phyloP scores from a whole-genome alignment of 1,140 invertebrate species.

The Drosophila arawakana region DNA sequence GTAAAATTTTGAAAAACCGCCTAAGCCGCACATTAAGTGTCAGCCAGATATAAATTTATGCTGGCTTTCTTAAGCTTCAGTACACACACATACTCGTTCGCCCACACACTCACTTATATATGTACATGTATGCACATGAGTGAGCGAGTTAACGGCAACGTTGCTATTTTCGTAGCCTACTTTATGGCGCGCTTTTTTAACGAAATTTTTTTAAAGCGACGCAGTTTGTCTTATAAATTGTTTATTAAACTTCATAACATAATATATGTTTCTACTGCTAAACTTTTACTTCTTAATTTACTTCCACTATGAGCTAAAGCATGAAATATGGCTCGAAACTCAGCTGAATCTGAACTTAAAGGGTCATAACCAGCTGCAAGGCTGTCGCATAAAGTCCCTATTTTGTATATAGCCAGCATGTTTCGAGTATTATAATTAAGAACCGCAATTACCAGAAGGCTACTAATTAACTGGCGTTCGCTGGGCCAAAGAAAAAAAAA shows the following conservation, averaged over 20 bases:
- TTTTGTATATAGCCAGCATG: constrained; percentile 11
- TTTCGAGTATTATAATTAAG: constrained; percentile 45
- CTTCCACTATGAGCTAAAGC: background rate
- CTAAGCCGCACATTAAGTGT: constrained; percentile 73
- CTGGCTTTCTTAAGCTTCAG: constrained; percentile 3
- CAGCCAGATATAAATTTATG: constrained; percentile 54
- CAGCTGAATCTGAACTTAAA: background rate
- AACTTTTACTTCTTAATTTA: background rate
- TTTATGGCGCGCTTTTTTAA: constrained; percentile 30
- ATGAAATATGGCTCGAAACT: background rate
- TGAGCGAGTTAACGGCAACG: constrained; percentile 22
- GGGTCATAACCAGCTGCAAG: background rate
- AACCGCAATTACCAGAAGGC: constrained; percentile 37
- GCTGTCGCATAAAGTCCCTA: background rate
- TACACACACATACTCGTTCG: background rate
- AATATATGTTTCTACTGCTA: too few relatives aligned
- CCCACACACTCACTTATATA: constrained; percentile 10
- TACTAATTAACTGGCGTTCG: constrained; percentile 59
- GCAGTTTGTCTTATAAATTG: constrained; percentile 14
- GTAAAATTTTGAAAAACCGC: constrained; percentile 62
- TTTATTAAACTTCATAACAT: constrained; percentile 2
- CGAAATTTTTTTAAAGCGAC: constrained; percentile 41
- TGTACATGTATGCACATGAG: constrained; percentile 22
- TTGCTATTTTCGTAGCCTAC: constrained; percentile 35
- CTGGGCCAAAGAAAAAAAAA: constrained; percentile 39